Evolutionary conservation across 2,797 vertebrate species (phyloP).

Genomic region (Coilia nasus): DNA sequence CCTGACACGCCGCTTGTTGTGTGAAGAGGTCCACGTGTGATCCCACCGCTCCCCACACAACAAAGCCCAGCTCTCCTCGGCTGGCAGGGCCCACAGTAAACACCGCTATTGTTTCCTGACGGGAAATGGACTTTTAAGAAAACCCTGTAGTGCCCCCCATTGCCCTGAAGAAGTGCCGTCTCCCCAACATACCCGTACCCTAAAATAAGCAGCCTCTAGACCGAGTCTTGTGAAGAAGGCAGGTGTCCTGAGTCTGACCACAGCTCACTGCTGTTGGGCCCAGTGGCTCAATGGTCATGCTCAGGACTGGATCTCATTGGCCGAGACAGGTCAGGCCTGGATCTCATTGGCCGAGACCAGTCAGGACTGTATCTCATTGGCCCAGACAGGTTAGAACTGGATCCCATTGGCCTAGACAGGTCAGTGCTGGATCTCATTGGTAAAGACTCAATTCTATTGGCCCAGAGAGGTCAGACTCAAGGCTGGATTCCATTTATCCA

Average conservation of each 20-base stretch:
- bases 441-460: neutral
- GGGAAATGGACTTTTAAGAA: too few relatives aligned
- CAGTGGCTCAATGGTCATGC: neutral
- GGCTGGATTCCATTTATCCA: neutral
- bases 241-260: neutral
- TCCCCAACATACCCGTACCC: too few relatives aligned
- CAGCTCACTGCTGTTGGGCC: neutral
- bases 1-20: neutral
- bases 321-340: neutral
- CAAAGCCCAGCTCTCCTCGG: too few relatives aligned
- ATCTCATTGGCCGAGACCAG: neutral
- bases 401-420: neutral
- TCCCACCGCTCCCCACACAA: neutral
- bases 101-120: too few relatives aligned
- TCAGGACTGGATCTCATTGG: neutral
- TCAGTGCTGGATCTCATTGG: neutral
- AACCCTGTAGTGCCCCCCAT: too few relatives aligned
- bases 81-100: too few relatives aligned
- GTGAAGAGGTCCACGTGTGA: too few relatives aligned
- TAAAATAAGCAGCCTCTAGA: neutral
- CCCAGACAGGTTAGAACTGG: neutral
- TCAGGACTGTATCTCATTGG: neutral
- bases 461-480: neutral
- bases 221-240: neutral
- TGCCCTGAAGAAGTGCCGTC: too few relatives aligned